Base-by-base conservation (phyloP, 2,113 vertebrate species). In the Gadus chalcogrammus region DNA sequence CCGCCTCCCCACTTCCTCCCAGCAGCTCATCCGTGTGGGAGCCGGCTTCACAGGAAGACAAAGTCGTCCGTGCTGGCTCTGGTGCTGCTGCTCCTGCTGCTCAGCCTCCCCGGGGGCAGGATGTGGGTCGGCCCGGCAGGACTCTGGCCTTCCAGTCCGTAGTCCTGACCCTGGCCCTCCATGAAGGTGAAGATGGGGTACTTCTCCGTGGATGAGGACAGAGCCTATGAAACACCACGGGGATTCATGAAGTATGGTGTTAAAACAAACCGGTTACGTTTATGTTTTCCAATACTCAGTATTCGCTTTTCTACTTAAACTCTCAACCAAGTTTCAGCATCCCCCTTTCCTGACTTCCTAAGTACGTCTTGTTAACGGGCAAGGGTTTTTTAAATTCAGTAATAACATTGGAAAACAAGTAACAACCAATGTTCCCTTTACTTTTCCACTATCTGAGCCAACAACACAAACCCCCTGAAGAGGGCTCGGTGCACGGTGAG, bases 101-200 rank as follows among this genome's bases (percentile, higher is more conserved):
- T 77, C 62, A 79, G 79, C 59, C 58, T 85, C 15, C 88, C 88
- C 0, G 84, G 61, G 35, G 89, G 86, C 3, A 93, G 85, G 11
- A 91, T 91, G 79, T 84, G 88, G 4, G 84, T 58, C 0, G 84
- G 81, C 64, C 89, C 91, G 11, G 85, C 74, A 31, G 84, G 71
- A 71, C 77, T 86, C 59, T 89, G 87, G 68, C 90, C 90, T 2
- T 94, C 93, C 65, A 94, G 84, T 71, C 89, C 88, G 63, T 94
- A 94, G 78, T 95, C 94, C 84, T 94, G 95, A 75, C 94, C 85
- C 0, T 82, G 88, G 62, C 95, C 94, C 38, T 96, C 95, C 0
- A 94, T 91, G 58, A 97, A 89, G 0, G 94, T 95, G 73, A 96
- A 97, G 86, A 96, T 93, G 56, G 95, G 95, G 72, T 97, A 97